Evolutionary conservation across 2,797 vertebrate species (phyloP), one percentile per base, ranked within the genome.

Genomic region (Macropus fuliginosus): DNA sequence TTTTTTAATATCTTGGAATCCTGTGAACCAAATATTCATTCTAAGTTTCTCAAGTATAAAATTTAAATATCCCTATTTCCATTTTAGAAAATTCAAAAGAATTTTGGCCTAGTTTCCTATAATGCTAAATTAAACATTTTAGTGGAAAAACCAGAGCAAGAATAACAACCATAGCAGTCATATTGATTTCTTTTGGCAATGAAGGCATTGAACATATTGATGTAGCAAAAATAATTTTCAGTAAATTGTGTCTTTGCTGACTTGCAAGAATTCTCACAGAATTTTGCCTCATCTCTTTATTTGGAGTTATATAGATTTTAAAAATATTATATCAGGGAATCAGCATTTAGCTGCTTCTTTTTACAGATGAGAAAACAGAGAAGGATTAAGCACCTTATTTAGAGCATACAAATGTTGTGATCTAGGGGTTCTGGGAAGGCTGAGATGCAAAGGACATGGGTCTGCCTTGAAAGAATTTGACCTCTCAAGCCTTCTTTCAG

Each of bases 201-300:
- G 54, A 28, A 62, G n/a, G 56, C 18, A 81, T 46, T 81, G n/a
- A 24, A 40, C 66, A 81, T 46, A 40, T 40, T 93, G 92, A 92
- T 55, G 4, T 4, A 93, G 31, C 40, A 91, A 94, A 57, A 55
- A 57, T 94, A 56, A 93, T n/a, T 55, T 92, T 92, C 18, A 93
- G 93, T 93, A 57, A 56, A 40, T 62, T 93, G 56, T 97, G 56
- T 18, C 31, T 93, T 93, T 96, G n/a, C 59, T 57, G 34, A 93
- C 56, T 94, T 93, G 54, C 87, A 95, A 81, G 13, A 94, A 56
- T 0, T 74, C 29, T 66, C 0, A 3, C 18, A 94, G 54, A 2
- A 21, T 92, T 97, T 92, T 54, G 87, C 14, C 40, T 10, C 55
- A 46, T 66, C 56, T 92, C 34, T 74, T 34, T 81, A 81, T 81